Conservation (phyloP, 2,888 invertebrate genomes). For the Aphrophora alni region DNA sequence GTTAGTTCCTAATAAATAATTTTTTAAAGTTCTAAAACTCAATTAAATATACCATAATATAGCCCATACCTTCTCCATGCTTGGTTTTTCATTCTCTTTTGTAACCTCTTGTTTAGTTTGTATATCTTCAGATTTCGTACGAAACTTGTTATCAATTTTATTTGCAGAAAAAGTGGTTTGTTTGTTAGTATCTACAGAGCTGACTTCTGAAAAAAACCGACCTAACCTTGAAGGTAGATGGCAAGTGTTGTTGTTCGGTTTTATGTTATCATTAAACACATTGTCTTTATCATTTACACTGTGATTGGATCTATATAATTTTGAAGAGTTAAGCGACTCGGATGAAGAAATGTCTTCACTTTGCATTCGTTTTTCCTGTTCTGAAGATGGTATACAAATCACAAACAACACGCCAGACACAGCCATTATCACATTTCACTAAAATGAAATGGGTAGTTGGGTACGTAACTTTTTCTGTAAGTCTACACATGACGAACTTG, state of each 20-base stretch:
- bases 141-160: neutral
- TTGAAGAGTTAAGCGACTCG: neutral
- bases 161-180: neutral
- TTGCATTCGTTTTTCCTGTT: constrained; percentile 18
- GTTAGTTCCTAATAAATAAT: too few species aligned
- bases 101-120: neutral
- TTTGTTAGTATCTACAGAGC: neutral
- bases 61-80: neutral
- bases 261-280: neutral
- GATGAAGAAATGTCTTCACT: neutral
- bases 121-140: neutral
- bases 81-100: neutral
- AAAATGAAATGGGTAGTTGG: too few species aligned
- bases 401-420: neutral
- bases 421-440: neutral
- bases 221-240: neutral
- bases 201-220: neutral
- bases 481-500: too few species aligned
- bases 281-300: neutral
- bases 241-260: neutral
- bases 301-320: neutral
- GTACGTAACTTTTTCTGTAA: too few species aligned
- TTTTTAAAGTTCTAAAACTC: too few species aligned
- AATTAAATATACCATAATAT: too few species aligned
- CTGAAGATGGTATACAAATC: constrained; percentile 21